Evolutionary conservation across 2,797 vertebrate species (phyloP), one percentile per base, ranked within the genome.

Genomic region (Oceanodroma leucorhoa): DNA sequence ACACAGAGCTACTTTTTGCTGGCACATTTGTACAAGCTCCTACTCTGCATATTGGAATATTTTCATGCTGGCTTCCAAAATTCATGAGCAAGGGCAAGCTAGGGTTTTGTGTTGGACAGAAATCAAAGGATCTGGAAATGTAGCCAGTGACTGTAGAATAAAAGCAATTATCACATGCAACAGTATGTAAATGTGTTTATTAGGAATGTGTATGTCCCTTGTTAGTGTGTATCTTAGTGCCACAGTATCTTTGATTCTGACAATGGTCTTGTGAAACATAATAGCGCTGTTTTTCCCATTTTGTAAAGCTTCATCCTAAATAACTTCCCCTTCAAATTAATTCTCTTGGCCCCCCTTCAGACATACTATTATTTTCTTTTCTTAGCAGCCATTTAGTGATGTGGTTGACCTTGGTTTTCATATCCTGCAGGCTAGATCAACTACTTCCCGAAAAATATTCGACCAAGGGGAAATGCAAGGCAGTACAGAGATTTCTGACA

Each of bases 381-480:
- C 83, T 90, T 94, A 94, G 78, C 55, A 96, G 60, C 53, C 67
- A 23, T 94, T 50, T 61, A 93, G 83, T 90, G 86, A 89, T 94
- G 91, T 94, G 95, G 93, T 94, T 96, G 93, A 94, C 71, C 83
- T 93, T 90, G 94, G 86, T 90, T 94, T 96, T 96, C 81, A 48
- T 80, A 95, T 89, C 90, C 94, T 94, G 77, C 67, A 93, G 88
- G 67, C 88, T 86, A 67, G 51, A 83, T 96, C 73, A 93, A 80
- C 88, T 93, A 85, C 90, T 96, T 97, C 92, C 95, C 94, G 92
- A 96, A 95, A 95, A 95, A 94, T 71, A 92, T 77, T 89, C 94
- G 94, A 90, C 90, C 86, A 76, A 77, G 62, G 62, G 80, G 90
- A 92, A 93, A 92, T 55, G n/a, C 58, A 84, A 82, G 73, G 73